Base-by-base conservation (phyloP, 1,140 invertebrate species). In the Calephelis nemesis region DNA sequence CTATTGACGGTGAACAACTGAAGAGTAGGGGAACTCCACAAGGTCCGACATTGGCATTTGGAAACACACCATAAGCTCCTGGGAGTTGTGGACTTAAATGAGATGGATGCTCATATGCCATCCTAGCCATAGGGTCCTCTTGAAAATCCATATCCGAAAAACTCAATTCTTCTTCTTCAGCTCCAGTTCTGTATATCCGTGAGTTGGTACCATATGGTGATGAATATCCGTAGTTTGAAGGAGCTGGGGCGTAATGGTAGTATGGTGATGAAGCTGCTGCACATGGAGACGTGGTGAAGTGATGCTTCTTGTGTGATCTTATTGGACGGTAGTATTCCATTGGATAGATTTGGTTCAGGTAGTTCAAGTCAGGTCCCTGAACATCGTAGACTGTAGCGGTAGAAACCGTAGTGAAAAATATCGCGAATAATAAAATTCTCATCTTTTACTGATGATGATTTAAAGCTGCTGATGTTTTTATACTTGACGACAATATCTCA, bases 1-100 rank as follows among this genome's bases (percentile, higher is more conserved):
- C 76, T 58, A 90, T 79, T 0, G 81, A 77, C 0, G 88, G 87
- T 0, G 87, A 78, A 67, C 88, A 91, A 62, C 84, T 88, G 58
- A 91, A 79, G 15, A 89, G 74, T 7, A 91, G 76, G 0, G 88
- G 88, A 7, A 87, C 74, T 52, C 74, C 82, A 64, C 85, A 84
- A 0, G 75, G 79, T 7, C 76, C 78, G 1, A 74, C 73, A 49
- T 84, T 83, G 0, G 76, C 84, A 62, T 82, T 81, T 4, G 87
- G 83, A 65, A 87, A 87, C 40, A 88, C 71, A 7, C 86, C 85
- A 9, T 82, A 77, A 1, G 79, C 78, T 9, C 69, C 68, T 8
- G 63, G 12, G 5, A n/a, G 13, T 19, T 13, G 40, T 48, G 45
- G 63, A 15, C 15, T 30, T 19, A 15, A 4, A 7, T n/a, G 40